Base-by-base conservation (phyloP, 2,113 vertebrate genomes). In the Epinephelus fuscoguttatus region DNA sequence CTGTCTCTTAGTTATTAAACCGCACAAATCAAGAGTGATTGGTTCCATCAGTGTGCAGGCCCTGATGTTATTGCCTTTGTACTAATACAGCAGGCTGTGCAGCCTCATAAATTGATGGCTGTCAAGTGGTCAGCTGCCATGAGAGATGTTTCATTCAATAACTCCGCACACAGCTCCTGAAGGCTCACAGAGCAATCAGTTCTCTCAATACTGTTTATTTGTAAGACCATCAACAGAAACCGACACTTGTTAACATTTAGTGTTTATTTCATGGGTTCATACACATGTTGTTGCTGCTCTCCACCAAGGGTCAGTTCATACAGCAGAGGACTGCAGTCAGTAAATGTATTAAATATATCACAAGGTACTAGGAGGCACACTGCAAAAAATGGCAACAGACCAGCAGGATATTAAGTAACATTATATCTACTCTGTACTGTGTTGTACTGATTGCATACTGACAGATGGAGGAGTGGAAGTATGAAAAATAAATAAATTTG, bases 191-290 rank as follows among this genome's bases (percentile, higher is more conserved):
- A 18, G 75, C 45, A 45, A 37, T 75, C 45, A 56, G 27, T 15
- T 74, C 59, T 61, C 55, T 75, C 53, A 11, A 1, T 23, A 6
- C 57, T 0, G 49, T 33, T 59, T 37, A 42, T 19, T 18, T 21
- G 12, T 4, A 14, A 0, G 10, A 42, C 0, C 40, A 82, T 61
- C 49, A 49, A 78, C 55, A 63, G 53, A 57, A 33, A 55, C 50
- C 0, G 30, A 62, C 69, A 81, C 42, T 57, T 9, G 13, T 66
- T 62, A 59, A 75, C 42, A 78, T 80, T 83, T 30, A 80, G 45
- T 67, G 27, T 87, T 91, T 73, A 84, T 89, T 91, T 73, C 62
- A 18, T 40, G 18, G 3, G 49, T 68, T 70, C 53, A 47, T 21
- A 78, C 25, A 77, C 21, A 45, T 33, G 62, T 19, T 33, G 62